Base-by-base conservation (phyloP, 2,888 invertebrate genomes). In the Syrphus vitripennis region DNA sequence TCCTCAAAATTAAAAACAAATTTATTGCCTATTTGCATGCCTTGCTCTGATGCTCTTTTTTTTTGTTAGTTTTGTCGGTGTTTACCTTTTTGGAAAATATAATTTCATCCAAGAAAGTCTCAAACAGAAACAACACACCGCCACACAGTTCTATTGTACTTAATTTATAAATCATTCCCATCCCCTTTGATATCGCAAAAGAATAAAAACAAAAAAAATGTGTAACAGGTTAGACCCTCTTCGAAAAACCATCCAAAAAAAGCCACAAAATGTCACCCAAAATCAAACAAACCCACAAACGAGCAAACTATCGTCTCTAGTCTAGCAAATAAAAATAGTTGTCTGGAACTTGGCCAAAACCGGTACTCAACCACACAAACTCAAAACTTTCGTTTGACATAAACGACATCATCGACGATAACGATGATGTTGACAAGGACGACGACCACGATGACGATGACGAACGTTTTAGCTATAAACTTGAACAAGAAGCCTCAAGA, bases 21-120 rank as follows among this genome's bases (percentile, higher is more conserved):
- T 82, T 78, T 72, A 72, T 48, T 78, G 42, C 24, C 53, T 37
- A 74, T 78, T 83, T 78, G 72, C 78, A 83, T 69, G 78, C 83
- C 37, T 69, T 72, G 50, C 3, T 10, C 48, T 74, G 67, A 57
- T 57, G 65, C 59, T 78, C 77, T 29, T 1, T 53, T 48, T 2
- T 0, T 48, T 14, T 48, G 12, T 10, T 10, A 14, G 42, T 59
- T 72, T 31, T 59, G 10, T 16, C n/a, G 45, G 37, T 74, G 50
- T 67, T 74, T 83, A 72, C 78, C 59, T 67, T 77, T 61, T 70
- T 55, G 9, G 5, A 37, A 31, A 19, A n/a, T 29, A 63, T n/a
- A 26, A 67, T 61, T 61, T 72, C n/a, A n/a, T 72, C 45, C 34
- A n/a, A 26, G 16, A 72, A 75, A 24, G 45, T 19, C 10, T 34